Evolutionary conservation across 2,113 vertebrate species (phyloP).

Genomic region (Nibea albiflora): DNA sequence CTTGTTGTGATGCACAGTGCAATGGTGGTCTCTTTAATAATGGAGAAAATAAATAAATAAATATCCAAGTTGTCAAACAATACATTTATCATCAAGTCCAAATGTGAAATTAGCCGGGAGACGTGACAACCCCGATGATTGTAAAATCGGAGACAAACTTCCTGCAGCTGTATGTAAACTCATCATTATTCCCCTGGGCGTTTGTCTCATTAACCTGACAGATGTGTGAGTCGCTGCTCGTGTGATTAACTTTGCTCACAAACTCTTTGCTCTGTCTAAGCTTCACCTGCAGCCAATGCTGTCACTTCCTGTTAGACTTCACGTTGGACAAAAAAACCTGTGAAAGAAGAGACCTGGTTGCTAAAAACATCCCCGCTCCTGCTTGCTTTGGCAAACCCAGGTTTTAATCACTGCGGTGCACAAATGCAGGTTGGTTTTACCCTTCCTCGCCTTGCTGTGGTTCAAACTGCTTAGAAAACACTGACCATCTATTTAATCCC

Average conservation of each 20-base stretch:
- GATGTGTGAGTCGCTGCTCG: constrained; percentile 84
- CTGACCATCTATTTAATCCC: constrained; percentile 22
- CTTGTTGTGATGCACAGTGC: neutral
- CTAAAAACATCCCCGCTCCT: constrained; percentile 18
- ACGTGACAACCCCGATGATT: constrained; percentile 86
- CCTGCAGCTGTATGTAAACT: constrained; percentile 91
- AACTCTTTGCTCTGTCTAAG: constrained; percentile 80
- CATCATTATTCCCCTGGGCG: constrained; percentile 89
- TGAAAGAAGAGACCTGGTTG: constrained; percentile 32
- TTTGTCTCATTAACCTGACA: constrained; percentile 93
- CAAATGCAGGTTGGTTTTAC: neutral
- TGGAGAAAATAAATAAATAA: neutral
- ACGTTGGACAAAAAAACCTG: constrained; percentile 65
- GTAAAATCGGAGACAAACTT: constrained; percentile 89
- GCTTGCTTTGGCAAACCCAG: neutral
- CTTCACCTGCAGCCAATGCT: constrained; percentile 87
- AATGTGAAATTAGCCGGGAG: constrained; percentile 84
- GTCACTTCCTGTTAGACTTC: constrained; percentile 85
- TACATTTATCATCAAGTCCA: constrained; percentile 79
- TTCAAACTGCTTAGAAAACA: constrained; percentile 13
- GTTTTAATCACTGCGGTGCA: constrained; percentile 45
- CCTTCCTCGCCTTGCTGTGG: constrained; percentile 1
- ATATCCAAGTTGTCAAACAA: constrained; percentile 53
- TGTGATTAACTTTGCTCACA: constrained; percentile 84
- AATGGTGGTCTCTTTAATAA: constrained; percentile 7